phyloP scores from a whole-genome alignment of 2,797 vertebrate genomes.

The Falco cherrug region DNA sequence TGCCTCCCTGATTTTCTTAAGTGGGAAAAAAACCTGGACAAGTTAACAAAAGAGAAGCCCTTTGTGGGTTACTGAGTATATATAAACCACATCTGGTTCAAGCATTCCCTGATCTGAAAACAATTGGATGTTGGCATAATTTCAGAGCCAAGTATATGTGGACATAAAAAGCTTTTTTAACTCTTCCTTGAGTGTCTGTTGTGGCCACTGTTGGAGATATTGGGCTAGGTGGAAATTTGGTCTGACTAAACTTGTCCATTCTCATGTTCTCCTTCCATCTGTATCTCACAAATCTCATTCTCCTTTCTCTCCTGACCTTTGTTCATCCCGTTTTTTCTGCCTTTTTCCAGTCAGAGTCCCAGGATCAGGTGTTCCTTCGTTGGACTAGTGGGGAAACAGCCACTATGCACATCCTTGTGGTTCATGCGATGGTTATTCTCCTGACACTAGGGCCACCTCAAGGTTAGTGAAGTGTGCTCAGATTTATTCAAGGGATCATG shows the following conservation, averaged over 20 bases:
- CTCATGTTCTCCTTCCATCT: neutral
- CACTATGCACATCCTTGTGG: constrained; percentile 99
- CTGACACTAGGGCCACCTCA: constrained; percentile 87
- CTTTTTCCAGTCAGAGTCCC: constrained; percentile 89
- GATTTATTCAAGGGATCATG: neutral
- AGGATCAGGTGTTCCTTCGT: constrained; percentile 97
- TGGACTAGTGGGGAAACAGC: constrained; percentile 96
- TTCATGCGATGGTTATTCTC: constrained; percentile 98
- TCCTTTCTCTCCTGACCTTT: neutral
- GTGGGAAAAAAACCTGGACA: neutral
- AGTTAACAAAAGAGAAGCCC: neutral
- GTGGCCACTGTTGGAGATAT: neutral
- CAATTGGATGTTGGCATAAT: neutral
- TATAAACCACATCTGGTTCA: neutral
- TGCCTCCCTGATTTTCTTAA: neutral
- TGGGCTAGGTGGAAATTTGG: neutral
- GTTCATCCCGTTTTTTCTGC: neutral
- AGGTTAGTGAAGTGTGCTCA: constrained; percentile 64
- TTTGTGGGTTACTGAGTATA: neutral
- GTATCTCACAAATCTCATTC: neutral
- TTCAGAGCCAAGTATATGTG: neutral
- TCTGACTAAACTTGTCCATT: neutral
- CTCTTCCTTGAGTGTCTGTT: neutral
- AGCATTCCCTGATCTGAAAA: neutral
- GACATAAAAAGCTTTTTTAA: neutral